Evolutionary conservation across 2,797 vertebrate species (phyloP), one percentile per base, ranked within the genome.

Genomic region (Melanotaenia trifasciata): DNA sequence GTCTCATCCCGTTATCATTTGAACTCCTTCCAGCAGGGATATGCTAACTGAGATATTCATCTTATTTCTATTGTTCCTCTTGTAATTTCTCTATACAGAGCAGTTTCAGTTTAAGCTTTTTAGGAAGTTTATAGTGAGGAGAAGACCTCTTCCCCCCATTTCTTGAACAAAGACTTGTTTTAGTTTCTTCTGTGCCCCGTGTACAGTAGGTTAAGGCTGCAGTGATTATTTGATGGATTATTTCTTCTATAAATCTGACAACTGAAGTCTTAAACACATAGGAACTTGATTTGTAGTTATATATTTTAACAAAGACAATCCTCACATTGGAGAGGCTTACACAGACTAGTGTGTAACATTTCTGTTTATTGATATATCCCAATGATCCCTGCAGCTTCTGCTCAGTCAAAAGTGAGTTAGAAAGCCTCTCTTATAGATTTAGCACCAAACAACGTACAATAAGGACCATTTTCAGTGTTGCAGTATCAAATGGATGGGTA

Each of bases 1-100:
- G 85, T 88, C 89, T 80, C 68, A 70, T 84, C 81, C 66, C 72
- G 84, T 91, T 86, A 43, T 72, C 76, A 70, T 85, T 84, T 90
- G 67, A 82, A 81, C 60, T 58, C 70, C 70, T 70, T 70, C 66
- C 76, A 63, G 43, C 57, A 74, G 66, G 81, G 87, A 85, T 77
- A 54, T 79, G 87, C 84, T 86, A 83, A 89, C 73, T 66, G 88
- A 78, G 76, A 84, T 78, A 81, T 86, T 74, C 76, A 68, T 83
- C 77, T 83, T 67, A 13, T 32, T 72, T 76, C 86, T 79, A 78
- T 74, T 78, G 64, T 84, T 76, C 70, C 62, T 56, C 67, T 33
- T 74, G 58, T 76, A 78, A 85, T 85, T 79, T 83, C 56, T 50
- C 77, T 64, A 65, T 66, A 64, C 79, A 73, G 73, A 80, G 81